These are phyloP conservation scores for Cistogaster globosa DNA, from an alignment of 2,888 invertebrate species.

Conservation along the genomic window DNA sequence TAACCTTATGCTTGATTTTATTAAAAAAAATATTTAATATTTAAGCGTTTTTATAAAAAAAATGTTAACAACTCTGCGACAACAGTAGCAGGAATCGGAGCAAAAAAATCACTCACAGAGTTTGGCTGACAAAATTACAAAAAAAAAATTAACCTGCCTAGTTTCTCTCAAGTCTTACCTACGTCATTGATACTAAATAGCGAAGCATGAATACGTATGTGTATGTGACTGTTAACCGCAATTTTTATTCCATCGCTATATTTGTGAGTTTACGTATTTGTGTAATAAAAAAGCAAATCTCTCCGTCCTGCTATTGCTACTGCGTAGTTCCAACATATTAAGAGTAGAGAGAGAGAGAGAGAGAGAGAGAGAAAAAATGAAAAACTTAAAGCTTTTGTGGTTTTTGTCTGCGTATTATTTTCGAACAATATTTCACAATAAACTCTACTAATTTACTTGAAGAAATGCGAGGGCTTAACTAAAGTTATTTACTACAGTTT, in stretches of 20 bases:
- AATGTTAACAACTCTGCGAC: neutral
- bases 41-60: neutral
- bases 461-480: too few species aligned
- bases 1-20: too few species aligned
- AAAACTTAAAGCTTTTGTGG: too few species aligned
- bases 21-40: too few species aligned
- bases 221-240: slow-evolving; percentile 42
- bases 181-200: slow-evolving; percentile 73
- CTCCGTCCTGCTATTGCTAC: neutral
- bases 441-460: too few species aligned
- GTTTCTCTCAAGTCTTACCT: slow-evolving; percentile 50
- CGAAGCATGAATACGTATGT: slow-evolving; percentile 15
- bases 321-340: neutral
- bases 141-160: slow-evolving; percentile 38
- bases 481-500: too few species aligned
- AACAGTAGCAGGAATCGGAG: neutral
- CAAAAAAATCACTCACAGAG: slow-evolving; percentile 1
- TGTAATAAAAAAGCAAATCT: slow-evolving; percentile 2
- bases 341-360: neutral
- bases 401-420: too few species aligned
- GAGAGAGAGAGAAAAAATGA: too few species aligned
- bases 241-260: slow-evolving; percentile 43
- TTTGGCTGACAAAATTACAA: slow-evolving; percentile 29
- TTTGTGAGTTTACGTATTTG: slow-evolving; percentile 46
- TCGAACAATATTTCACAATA: too few species aligned